Evolutionary conservation across 2,888 invertebrate genomes (phyloP).

Genomic region (Blera fallax): DNA sequence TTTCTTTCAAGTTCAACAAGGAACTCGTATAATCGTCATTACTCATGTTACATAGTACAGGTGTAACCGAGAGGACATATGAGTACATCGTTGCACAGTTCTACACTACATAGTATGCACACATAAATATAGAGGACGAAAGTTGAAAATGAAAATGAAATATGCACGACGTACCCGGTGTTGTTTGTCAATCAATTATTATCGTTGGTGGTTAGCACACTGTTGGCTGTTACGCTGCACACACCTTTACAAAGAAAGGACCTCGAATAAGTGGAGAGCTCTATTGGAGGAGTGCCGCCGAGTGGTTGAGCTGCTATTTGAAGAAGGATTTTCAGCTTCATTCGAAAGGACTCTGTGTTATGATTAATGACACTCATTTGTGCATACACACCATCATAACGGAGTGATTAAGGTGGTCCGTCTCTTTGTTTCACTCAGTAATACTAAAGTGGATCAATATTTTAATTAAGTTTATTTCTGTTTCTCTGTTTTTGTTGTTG

Average conservation of each 20-base stretch:
- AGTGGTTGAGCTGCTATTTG: constrained; percentile 36
- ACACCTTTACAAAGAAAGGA: constrained; percentile 29
- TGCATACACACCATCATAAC: constrained; percentile 62
- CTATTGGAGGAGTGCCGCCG: constrained; percentile 14
- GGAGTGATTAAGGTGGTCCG: constrained; percentile 62
- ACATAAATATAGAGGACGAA: constrained; percentile 1
- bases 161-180: constrained; percentile 51
- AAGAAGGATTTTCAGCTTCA: constrained; percentile 60
- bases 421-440: constrained; percentile 1
- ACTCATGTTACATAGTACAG: constrained; percentile 6
- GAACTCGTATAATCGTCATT: constrained; percentile 7
- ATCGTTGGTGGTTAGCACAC: constrained; percentile 50
- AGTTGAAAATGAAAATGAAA: constrained; percentile 59
- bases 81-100: background rate
- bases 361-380: constrained; percentile 71
- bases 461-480: constrained; percentile 70
- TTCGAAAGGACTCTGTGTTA: constrained; percentile 64
- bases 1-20: constrained; percentile 21
- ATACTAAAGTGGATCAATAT: constrained; percentile 66
- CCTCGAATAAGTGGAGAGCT: background rate
- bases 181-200: constrained; percentile 72
- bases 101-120: background rate
- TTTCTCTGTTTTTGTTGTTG: constrained; percentile 10
- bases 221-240: background rate
- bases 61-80: constrained; percentile 4